phyloP scores from a whole-genome alignment of 2,888 invertebrate species.

The Acrocyrtus sp. region DNA sequence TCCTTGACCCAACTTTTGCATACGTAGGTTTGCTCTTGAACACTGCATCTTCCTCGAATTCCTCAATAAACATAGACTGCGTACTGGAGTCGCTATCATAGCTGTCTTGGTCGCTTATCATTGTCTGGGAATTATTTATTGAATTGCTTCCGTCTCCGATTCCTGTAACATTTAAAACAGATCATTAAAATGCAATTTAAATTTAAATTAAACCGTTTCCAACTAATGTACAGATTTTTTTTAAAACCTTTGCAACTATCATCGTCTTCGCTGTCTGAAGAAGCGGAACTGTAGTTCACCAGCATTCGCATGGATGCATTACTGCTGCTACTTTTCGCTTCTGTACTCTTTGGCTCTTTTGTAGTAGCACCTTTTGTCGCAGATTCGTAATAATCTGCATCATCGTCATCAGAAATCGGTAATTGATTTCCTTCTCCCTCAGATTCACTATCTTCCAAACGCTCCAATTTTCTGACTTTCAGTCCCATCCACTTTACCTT shows the following conservation, averaged over 20 bases:
- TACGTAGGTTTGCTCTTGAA: constrained; percentile 1
- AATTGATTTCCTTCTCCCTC: constrained; percentile 9
- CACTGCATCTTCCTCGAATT: neutral
- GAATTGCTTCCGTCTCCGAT: too few relatives aligned
- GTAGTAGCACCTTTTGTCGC: neutral
- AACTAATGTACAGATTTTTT: neutral
- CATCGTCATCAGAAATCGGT: constrained; percentile 54
- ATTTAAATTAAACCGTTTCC: too few relatives aligned
- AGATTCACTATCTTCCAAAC: constrained; percentile 26
- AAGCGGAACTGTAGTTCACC: constrained; percentile 38
- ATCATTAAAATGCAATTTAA: too few relatives aligned
- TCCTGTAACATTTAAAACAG: too few relatives aligned
- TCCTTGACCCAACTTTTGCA: neutral
- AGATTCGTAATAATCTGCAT: neutral
- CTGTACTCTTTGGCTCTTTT: neutral
- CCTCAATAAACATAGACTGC: constrained; percentile 6
- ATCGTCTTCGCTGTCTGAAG: constrained; percentile 44
- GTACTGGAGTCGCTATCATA: neutral
- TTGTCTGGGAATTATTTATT: too few relatives aligned
- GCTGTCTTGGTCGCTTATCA: neutral
- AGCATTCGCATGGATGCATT: neutral
- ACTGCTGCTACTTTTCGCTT: too few relatives aligned
- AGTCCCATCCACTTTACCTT: constrained; percentile 42
- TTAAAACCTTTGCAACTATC: neutral
- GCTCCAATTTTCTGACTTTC: constrained; percentile 9